Evolutionary conservation across 2,113 vertebrate genomes (phyloP).

Genomic region (Lophochroa leadbeateri): DNA sequence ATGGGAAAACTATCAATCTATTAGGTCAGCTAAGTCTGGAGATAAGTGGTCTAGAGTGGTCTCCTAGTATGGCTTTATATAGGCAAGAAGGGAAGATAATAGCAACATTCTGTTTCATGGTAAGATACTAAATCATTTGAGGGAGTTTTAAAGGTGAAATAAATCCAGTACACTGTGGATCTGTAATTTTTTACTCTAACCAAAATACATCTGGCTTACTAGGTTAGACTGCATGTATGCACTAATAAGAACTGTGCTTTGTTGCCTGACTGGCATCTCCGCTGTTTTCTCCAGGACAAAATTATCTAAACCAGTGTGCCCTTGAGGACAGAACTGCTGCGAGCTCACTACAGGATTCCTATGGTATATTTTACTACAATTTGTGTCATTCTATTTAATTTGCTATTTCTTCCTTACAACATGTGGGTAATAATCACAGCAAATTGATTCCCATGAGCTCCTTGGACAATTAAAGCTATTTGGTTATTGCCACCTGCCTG

Average conservation of each 20-base stretch:
- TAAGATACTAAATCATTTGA: background rate
- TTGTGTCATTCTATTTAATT: constrained; percentile 48
- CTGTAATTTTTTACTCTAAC: background rate
- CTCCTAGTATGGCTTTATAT: background rate
- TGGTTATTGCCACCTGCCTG: constrained; percentile 65
- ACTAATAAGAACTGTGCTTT: background rate
- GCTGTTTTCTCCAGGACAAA: background rate
- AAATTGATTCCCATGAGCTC: constrained; percentile 59
- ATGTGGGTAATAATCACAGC: constrained; percentile 56
- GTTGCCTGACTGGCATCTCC: background rate
- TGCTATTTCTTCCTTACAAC: constrained; percentile 43
- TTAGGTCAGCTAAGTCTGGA: background rate
- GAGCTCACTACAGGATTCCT: constrained; percentile 8
- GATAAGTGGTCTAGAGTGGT: background rate
- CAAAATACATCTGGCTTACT: background rate
- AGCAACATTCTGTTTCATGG: background rate
- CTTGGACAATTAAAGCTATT: constrained; percentile 60
- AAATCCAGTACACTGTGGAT: background rate
- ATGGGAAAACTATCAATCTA: accelerated
- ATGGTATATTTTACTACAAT: constrained; percentile 25
- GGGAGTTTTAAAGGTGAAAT: background rate
- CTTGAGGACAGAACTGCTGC: constrained; percentile 19
- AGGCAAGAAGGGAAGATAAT: background rate
- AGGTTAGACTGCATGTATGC: background rate
- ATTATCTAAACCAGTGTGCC: background rate